Evolutionary conservation across 2,888 invertebrate species (phyloP), one percentile per base, ranked within the genome.

Genomic region (Idaea biselata): DNA sequence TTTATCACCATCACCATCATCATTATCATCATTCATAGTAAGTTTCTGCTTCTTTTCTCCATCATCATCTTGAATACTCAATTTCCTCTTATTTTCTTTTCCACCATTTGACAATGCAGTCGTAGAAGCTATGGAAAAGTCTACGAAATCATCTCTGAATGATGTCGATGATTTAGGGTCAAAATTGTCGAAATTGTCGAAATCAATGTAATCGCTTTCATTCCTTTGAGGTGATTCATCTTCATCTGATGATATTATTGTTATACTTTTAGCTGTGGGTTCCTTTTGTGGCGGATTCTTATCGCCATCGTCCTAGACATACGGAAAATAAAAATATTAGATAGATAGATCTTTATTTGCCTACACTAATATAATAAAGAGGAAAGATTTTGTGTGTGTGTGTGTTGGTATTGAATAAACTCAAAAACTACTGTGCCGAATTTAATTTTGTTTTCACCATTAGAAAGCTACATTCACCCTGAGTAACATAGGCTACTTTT

Each of bases 21-120:
- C n/a, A 31, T 6, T 11, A 16, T 64, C 61, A 18, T 60, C 57
- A 11, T 58, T 63, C 11, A 67, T 55, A 18, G 57, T 32, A 16
- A 33, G 32, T 14, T 64, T 58, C 33, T 58, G 56, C 56, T 53
- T 53, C 18, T 54, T 44, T 54, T 59, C 55, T 17, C 25, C 60
- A 7, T 62, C 58, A 44, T 60, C 62, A 5, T 31, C 17, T 11
- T 64, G 18, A n/a, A 65, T 7, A 65, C 25, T n/a, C 17, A 14
- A 33, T 58, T 53, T 59, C 8, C 56, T 16, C 57, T 31, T 56
- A 7, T 60, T 64, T 55, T 60, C 17, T 63, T 62, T 60, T 14
- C 44, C 14, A 44, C 14, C 14, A 44, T 44, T 44, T 44, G 44
- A 44, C 44, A 44, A 44, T 14, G 14, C 11, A 44, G 14, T 44